Evolutionary conservation across 1,140 invertebrate species (phyloP).

Genomic region (Drosophila quadrilineata): DNA sequence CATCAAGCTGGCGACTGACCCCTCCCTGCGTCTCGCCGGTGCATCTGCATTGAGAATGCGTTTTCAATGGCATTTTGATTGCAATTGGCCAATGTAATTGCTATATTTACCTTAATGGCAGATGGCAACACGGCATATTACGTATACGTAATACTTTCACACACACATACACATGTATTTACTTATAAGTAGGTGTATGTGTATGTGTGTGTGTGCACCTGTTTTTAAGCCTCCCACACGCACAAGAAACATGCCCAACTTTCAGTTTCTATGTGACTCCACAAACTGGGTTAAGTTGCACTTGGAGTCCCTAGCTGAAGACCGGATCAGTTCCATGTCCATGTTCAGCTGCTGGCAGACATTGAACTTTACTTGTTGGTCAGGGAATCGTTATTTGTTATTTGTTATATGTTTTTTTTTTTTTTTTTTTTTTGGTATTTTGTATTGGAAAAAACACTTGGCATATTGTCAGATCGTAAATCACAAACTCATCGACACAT

Average conservation of each 20-base stretch:
- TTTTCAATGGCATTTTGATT: constrained; percentile 77
- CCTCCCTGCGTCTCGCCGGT: background rate
- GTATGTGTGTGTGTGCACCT: background rate
- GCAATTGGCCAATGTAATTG: constrained; percentile 72
- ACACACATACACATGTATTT: constrained; percentile 8
- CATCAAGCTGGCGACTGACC: too few species aligned
- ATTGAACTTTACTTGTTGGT: background rate
- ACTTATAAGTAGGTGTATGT: background rate
- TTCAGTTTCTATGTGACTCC: constrained; percentile 57
- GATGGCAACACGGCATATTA: constrained; percentile 64
- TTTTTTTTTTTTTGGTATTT: too few species aligned
- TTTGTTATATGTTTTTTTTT: too few species aligned
- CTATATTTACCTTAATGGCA: constrained; percentile 74
- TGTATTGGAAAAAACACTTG: background rate
- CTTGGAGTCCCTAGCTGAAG: too few species aligned
- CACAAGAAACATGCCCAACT: constrained; percentile 35
- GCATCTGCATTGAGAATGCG: constrained; percentile 62
- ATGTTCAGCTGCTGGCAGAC: constrained; percentile 11
- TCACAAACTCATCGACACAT: constrained; percentile 65
- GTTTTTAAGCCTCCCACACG: constrained; percentile 12
- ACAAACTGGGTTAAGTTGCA: constrained; percentile 60
- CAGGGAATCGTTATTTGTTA: too few species aligned
- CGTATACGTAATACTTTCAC: constrained; percentile 33
- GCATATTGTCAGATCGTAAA: constrained; percentile 38
- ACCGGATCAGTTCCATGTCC: constrained; percentile 6